Conservation (phyloP, 2,888 invertebrate genomes). For the Cordilura impudica region DNA sequence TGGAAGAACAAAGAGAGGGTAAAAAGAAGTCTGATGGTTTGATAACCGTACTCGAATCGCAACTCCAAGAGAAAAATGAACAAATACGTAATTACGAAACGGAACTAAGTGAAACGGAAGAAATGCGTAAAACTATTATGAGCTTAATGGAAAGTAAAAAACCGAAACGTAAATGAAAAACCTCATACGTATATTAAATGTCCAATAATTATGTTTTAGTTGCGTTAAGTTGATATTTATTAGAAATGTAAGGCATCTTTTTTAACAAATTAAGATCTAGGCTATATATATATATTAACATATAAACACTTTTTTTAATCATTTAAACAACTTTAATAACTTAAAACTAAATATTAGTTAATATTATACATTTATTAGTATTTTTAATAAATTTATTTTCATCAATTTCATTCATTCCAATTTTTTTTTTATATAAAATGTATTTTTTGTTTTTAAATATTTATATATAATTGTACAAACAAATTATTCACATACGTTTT, state of each 20-base stretch:
- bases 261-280: constrained; percentile 24
- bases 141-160: constrained; percentile 77
- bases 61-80: constrained; percentile 75
- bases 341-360: constrained; percentile 61
- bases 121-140: constrained; percentile 76
- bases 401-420: neutral
- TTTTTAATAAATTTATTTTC: constrained; percentile 30
- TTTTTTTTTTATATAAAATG: constrained; percentile 20
- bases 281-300: neutral
- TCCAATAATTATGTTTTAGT: constrained; percentile 21
- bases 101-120: constrained; percentile 76
- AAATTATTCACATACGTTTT: constrained; percentile 25
- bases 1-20: constrained; percentile 75
- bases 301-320: constrained; percentile 33
- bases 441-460: neutral
- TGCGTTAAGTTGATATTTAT: constrained; percentile 38
- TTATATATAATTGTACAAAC: constrained; percentile 48
- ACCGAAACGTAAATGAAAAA: constrained; percentile 72
- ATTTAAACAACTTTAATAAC: constrained; percentile 22
- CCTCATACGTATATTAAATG: neutral
- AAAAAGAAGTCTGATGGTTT: constrained; percentile 75
- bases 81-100: constrained; percentile 73
- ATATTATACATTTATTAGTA: constrained; percentile 41
- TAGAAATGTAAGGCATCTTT: constrained; percentile 20
- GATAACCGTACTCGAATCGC: constrained; percentile 73